Conservation (phyloP, 1,140 invertebrate genomes). For the Varroa destructor region DNA sequence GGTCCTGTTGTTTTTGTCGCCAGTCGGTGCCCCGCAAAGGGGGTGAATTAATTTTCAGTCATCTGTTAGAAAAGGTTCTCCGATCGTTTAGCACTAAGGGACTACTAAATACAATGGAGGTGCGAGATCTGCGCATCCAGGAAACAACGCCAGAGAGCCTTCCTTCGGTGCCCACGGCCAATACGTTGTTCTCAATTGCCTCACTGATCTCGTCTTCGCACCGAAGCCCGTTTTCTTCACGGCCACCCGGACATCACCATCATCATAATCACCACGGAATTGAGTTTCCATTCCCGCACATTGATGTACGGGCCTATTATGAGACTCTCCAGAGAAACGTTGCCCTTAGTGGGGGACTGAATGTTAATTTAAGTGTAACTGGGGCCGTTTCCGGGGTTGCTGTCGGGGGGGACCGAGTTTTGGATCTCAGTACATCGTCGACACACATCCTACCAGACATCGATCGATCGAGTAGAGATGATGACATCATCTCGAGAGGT, state of each 20-base stretch:
- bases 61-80: no score
- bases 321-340: conserved; percentile 11
- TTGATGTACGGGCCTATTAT: conserved; percentile 9
- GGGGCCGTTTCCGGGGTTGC: not conserved
- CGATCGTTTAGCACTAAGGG: not conserved
- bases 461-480: no score
- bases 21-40: no score
- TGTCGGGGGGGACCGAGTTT: not conserved
- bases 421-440: conserved; percentile 26
- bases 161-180: not conserved
- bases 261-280: not conserved
- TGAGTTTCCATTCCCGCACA: conserved; percentile 17
- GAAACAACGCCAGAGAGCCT: conserved; percentile 17
- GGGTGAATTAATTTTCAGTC: no score
- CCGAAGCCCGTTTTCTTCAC: not conserved
- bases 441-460: not conserved
- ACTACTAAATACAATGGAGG: not conserved
- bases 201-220: conserved; percentile 22
- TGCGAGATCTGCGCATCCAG: conserved; percentile 15
- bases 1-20: no score
- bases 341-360: no score
- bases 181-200: conserved; percentile 13
- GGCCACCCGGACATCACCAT: not conserved
- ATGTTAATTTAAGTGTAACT: no score
- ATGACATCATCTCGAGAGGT: no score